Evolutionary conservation across 1,140 invertebrate genomes (phyloP).

Genomic region (Paraescarpia echinospica): DNA sequence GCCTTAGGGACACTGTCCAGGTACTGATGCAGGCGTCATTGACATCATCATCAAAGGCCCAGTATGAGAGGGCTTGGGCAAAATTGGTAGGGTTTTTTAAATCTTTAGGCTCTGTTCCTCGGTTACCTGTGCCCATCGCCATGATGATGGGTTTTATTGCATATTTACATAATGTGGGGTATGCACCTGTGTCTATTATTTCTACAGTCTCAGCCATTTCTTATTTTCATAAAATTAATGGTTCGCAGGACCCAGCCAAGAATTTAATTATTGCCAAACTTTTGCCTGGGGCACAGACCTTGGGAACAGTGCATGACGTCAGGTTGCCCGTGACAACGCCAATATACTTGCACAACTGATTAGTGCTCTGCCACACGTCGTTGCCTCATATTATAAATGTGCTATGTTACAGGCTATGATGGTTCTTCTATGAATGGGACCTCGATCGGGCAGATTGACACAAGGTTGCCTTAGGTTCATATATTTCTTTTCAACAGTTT

Average conservation of each 20-base stretch:
- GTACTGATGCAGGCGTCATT: too few relatives aligned
- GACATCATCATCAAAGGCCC: too few relatives aligned
- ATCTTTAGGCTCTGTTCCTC: background rate
- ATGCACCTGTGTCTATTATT: background rate
- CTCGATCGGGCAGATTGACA: background rate
- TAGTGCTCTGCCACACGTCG: background rate
- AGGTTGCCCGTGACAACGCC: background rate
- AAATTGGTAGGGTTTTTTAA: background rate
- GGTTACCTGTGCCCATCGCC: background rate
- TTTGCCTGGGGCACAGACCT: background rate
- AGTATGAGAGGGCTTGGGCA: background rate
- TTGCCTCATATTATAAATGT: background rate
- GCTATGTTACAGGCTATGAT: background rate
- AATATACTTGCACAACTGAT: background rate
- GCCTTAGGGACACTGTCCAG: too few relatives aligned
- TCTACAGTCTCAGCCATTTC: background rate
- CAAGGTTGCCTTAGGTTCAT: background rate
- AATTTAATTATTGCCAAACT: background rate
- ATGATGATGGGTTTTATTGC: background rate
- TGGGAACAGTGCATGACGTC: background rate
- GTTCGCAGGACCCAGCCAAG: background rate
- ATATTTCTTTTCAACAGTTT: background rate
- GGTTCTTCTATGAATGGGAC: background rate
- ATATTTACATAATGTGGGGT: background rate
- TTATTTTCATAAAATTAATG: background rate